These are phyloP conservation scores for Marmota monax DNA, from an alignment of 2,113 vertebrate genomes.

Conservation along the genomic window DNA sequence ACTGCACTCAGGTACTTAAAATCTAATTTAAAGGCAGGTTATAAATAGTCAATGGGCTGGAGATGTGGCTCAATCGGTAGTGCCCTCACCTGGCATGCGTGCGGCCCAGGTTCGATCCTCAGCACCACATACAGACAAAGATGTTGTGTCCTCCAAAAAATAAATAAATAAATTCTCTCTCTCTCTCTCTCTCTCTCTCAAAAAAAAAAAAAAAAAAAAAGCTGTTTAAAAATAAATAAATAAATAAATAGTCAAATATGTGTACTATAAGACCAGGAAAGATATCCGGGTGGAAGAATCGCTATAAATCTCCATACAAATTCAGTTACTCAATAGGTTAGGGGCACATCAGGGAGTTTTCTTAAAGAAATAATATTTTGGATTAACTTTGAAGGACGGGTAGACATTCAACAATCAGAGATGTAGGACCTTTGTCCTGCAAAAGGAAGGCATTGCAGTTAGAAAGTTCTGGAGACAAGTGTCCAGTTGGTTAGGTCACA, in stretches of 20 bases:
- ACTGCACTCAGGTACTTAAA: background rate
- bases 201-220: no score
- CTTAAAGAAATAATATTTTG: background rate
- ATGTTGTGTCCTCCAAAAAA: no score
- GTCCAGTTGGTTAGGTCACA: background rate
- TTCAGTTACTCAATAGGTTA: conserved; percentile 81
- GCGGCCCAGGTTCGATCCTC: no score
- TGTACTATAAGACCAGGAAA: conserved; percentile 44
- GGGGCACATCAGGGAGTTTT: conserved; percentile 84
- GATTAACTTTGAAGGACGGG: background rate
- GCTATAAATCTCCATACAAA: conserved; percentile 83
- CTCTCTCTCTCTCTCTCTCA: no score
- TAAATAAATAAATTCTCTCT: no score
- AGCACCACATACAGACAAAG: no score
- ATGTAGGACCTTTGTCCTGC: background rate
- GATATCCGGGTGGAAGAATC: background rate
- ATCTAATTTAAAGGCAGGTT: conserved; percentile 83
- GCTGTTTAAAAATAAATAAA: no score
- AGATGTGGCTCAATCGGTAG: no score
- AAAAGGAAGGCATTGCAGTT: background rate
- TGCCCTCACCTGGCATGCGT: no score
- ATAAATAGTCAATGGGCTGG: conserved; percentile 84
- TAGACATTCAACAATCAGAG: background rate
- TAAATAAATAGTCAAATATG: conserved; percentile 87
- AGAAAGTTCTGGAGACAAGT: background rate